Conservation (phyloP, 2,888 invertebrate genomes). For the Agapostemon virescens region DNA sequence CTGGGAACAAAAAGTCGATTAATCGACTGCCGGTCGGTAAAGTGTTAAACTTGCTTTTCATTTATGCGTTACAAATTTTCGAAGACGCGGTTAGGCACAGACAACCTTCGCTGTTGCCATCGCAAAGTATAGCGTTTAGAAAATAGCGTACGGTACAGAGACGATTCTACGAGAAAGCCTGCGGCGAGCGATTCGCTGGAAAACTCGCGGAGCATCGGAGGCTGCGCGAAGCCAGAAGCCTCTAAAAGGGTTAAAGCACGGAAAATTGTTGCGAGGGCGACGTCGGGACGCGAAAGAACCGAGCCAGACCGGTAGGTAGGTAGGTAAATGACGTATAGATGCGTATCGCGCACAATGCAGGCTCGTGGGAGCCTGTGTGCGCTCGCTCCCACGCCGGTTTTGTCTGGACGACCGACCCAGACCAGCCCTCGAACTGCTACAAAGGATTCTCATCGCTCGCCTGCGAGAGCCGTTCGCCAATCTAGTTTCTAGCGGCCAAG, state of each 20-base stretch:
- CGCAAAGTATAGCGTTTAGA: too few relatives aligned
- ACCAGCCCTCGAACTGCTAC: conserved; percentile 71
- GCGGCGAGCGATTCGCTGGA: too few relatives aligned
- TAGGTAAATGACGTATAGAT: conserved; percentile 77
- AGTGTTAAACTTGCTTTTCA: too few relatives aligned
- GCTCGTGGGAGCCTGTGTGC: conserved; percentile 76
- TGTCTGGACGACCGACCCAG: conserved; percentile 65
- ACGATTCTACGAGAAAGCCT: too few relatives aligned
- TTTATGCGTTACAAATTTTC: too few relatives aligned
- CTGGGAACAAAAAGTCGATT: too few relatives aligned
- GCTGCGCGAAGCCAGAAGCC: not conserved
- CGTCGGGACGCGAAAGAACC: conserved; percentile 26
- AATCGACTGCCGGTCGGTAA: too few relatives aligned
- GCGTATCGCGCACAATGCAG: conserved; percentile 75
- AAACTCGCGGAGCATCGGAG: too few relatives aligned
- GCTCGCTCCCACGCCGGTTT: conserved; percentile 77
- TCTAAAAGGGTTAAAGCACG: conserved; percentile 14
- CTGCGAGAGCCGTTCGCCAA: conserved; percentile 40
- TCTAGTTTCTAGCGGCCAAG: conserved; percentile 43
- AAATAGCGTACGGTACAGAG: too few relatives aligned
- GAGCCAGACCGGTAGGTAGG: conserved; percentile 66
- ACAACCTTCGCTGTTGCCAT: too few relatives aligned
- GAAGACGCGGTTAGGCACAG: too few relatives aligned
- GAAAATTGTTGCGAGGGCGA: conserved; percentile 32
- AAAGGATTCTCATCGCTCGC: conserved; percentile 74